Conservation (phyloP, 2,888 invertebrate genomes). For the Lasioglossum pauxillum region DNA sequence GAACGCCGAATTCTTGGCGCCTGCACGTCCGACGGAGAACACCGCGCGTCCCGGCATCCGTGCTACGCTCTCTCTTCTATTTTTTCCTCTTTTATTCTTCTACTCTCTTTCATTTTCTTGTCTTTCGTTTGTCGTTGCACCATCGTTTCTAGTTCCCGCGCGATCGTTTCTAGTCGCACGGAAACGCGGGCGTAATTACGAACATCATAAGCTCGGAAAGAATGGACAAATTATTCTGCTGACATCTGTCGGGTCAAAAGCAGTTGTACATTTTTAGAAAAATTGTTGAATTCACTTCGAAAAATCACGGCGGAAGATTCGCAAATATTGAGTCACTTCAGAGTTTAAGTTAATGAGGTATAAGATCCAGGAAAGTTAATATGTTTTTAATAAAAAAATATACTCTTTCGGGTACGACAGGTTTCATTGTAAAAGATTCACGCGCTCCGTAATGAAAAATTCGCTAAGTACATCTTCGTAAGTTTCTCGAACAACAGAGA, state of each 20-base stretch:
- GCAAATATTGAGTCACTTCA: too few species aligned
- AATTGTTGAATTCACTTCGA: too few species aligned
- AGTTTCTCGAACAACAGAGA: not conserved
- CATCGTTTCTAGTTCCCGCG: not conserved
- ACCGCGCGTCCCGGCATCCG: conserved; percentile 1
- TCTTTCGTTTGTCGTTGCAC: not conserved
- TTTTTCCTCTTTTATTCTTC: not conserved
- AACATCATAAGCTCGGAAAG: not conserved
- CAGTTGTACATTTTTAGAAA: too few species aligned
- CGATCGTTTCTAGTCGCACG: not conserved
- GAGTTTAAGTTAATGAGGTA: too few species aligned
- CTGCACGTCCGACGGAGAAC: conserved; percentile 47
- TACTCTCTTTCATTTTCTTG: not conserved
- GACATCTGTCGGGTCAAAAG: too few species aligned
- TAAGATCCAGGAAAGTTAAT: not conserved
- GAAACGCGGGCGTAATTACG: not conserved
- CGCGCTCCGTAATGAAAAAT: not conserved
- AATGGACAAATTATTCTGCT: not conserved
- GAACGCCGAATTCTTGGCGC: conserved; percentile 67
- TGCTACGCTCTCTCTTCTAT: not conserved
- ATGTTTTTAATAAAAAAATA: too few species aligned
- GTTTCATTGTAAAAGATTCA: not conserved
- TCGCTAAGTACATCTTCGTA: not conserved
- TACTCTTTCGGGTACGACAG: not conserved
- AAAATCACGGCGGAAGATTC: too few species aligned